A percentile compares a stretch with the other conserved stretches of the same genome.
Evolutionary conservation across 2,113 vertebrate genomes (phyloP).

Genomic region (Micromys minutus): DNA sequence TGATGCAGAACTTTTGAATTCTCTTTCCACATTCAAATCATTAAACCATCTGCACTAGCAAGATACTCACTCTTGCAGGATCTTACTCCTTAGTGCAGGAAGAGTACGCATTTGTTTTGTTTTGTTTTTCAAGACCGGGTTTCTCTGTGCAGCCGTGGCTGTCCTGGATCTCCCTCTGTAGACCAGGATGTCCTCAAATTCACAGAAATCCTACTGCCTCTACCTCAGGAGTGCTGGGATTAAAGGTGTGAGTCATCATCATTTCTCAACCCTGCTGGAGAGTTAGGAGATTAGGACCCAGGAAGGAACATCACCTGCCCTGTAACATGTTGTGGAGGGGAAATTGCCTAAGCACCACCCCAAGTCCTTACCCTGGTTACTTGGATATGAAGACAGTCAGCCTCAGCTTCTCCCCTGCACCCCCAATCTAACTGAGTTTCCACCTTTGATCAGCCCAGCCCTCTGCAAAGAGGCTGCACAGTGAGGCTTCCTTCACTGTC

Average conservation of each 20-base stretch:
- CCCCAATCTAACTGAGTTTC: neutral
- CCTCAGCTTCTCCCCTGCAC: neutral
- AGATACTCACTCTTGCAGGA: constrained; percentile 22
- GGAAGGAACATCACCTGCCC: neutral
- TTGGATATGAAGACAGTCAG: neutral
- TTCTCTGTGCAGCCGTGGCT: too few relatives aligned
- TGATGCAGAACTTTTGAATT: neutral
- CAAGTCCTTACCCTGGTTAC: neutral
- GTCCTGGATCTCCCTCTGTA: too few relatives aligned
- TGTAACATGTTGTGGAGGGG: neutral
- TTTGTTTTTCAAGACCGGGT: too few relatives aligned
- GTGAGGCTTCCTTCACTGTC: neutral
- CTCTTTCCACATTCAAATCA: neutral
- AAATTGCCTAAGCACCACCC: neutral
- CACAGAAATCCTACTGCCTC: too few relatives aligned
- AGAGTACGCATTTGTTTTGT: neutral
- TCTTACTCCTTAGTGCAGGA: constrained; percentile 4
- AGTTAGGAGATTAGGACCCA: neutral
- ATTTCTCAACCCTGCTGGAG: neutral
- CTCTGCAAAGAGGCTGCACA: neutral
- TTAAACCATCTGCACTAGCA: neutral
- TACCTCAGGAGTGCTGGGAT: neutral
- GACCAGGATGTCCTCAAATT: too few relatives aligned
- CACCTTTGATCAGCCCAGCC: neutral
- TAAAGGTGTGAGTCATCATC: neutral